phyloP scores from a whole-genome alignment of 2,113 vertebrate genomes.

The Chamaea fasciata region DNA sequence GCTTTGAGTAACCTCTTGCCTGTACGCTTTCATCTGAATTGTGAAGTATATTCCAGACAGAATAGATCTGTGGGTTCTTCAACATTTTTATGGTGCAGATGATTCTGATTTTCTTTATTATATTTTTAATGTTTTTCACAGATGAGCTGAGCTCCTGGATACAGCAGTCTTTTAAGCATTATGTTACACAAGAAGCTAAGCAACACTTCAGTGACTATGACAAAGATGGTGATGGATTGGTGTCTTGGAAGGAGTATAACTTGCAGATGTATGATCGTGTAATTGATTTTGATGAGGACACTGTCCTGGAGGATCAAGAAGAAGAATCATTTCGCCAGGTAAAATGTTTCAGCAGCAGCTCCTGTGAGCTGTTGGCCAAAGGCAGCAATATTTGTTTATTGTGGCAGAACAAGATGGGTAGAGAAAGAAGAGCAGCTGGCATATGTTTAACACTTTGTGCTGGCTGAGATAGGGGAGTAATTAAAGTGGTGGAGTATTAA shows the following conservation, averaged over 20 bases:
- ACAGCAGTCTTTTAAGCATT: constrained; percentile 90
- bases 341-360: constrained; percentile 41
- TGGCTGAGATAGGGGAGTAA: background rate
- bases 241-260: constrained; percentile 94
- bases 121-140: constrained; percentile 54
- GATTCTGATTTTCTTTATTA: background rate
- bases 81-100: background rate
- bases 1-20: background rate
- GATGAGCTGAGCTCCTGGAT: constrained; percentile 94
- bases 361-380: background rate
- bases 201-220: constrained; percentile 89
- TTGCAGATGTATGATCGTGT: constrained; percentile 82
- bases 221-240: constrained; percentile 77
- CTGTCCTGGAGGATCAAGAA: constrained; percentile 82
- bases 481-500: constrained; percentile 19
- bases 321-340: constrained; percentile 91
- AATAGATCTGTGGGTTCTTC: background rate
- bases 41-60: background rate
- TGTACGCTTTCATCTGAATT: background rate
- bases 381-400: background rate
- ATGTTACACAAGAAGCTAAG: constrained; percentile 88
- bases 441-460: constrained; percentile 4
- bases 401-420: background rate
- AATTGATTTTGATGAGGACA: constrained; percentile 80
- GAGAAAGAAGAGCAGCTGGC: background rate